Evolutionary conservation across 2,797 vertebrate species (phyloP).

Genomic region (Gambusia yucatana): DNA sequence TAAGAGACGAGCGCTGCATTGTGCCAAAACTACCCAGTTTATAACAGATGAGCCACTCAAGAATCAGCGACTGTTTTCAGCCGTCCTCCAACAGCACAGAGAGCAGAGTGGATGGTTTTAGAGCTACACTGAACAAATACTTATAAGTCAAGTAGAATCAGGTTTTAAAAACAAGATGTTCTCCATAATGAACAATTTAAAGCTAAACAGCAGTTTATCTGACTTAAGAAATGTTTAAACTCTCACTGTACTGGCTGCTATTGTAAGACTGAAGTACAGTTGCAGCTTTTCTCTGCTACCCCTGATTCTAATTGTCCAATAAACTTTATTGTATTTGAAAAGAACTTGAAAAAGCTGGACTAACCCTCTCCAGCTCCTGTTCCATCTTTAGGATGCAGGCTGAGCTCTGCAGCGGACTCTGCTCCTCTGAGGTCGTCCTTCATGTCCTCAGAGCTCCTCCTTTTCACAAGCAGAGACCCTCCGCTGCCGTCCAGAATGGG

Average conservation of each 20-base stretch:
- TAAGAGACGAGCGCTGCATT: not conserved
- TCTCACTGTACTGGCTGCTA: not conserved
- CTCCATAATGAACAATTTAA: not conserved
- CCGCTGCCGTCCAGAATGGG: slow-evolving; percentile 80
- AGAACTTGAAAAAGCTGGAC: slow-evolving; percentile 3
- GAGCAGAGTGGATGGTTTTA: slow-evolving; percentile 4
- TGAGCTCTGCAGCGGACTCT: slow-evolving; percentile 75
- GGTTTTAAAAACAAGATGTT: not conserved
- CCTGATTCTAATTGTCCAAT: not conserved
- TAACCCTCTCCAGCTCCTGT: slow-evolving; percentile 76
- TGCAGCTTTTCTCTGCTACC: not conserved
- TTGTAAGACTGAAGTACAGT: not conserved
- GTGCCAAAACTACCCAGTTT: slow-evolving; percentile 11
- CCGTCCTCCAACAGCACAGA: not conserved
- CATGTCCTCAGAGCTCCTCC: slow-evolving; percentile 83
- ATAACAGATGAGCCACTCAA: slow-evolving; percentile 19
- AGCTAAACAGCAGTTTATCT: not conserved
- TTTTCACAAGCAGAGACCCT: slow-evolving; percentile 79
- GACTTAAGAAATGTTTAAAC: not conserved
- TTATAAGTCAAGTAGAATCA: not conserved
- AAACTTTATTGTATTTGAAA: not conserved
- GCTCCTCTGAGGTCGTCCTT: slow-evolving; percentile 80
- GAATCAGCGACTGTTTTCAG: slow-evolving; percentile 25
- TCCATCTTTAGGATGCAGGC: slow-evolving; percentile 75
- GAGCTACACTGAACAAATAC: not conserved